These are phyloP conservation scores for Artemia franciscana DNA, from an alignment of 1,140 invertebrate genomes.

Conservation along the genomic window DNA sequence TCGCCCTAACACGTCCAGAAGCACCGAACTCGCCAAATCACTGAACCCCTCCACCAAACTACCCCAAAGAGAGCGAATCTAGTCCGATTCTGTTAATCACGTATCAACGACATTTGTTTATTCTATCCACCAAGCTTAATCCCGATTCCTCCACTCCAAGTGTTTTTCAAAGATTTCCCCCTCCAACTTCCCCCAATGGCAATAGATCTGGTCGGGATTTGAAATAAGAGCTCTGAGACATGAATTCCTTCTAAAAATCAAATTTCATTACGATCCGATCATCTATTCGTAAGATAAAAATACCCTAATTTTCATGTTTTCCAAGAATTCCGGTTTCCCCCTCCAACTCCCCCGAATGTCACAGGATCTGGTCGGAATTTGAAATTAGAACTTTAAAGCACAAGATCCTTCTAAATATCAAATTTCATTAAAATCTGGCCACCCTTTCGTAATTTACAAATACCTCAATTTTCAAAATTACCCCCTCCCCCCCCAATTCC, in stretches of 20 bases:
- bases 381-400: too few relatives aligned
- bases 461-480: too few relatives aligned
- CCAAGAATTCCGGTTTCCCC: not conserved
- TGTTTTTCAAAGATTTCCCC: not conserved
- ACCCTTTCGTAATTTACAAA: too few relatives aligned
- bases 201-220: too few relatives aligned
- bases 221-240: too few relatives aligned
- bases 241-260: too few relatives aligned
- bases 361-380: too few relatives aligned
- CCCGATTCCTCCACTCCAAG: not conserved
- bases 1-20: not conserved
- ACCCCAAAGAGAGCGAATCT: not conserved
- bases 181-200: too few relatives aligned
- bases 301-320: not conserved
- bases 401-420: too few relatives aligned
- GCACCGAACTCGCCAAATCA: not conserved
- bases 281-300: not conserved
- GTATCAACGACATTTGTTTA: not conserved
- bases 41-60: not conserved
- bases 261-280: not conserved
- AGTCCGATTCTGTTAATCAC: not conserved
- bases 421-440: too few relatives aligned
- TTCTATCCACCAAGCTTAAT: not conserved
- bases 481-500: too few relatives aligned
- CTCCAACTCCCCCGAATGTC: too few relatives aligned